Evolutionary conservation across 2,113 vertebrate genomes (phyloP), one percentile per base, ranked within the genome.

Genomic region (Leptodactylus fuscus): DNA sequence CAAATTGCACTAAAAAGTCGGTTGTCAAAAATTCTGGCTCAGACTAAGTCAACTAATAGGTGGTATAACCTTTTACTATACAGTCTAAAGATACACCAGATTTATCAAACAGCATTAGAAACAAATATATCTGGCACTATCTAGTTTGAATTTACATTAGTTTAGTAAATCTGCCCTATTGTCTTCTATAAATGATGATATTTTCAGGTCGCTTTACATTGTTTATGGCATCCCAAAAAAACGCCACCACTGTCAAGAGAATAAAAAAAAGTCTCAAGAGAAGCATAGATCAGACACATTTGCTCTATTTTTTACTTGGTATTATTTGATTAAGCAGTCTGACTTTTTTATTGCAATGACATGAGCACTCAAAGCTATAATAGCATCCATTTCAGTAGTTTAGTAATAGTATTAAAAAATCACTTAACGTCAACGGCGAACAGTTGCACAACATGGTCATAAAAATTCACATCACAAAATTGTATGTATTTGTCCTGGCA

Each of bases 261-360:
- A 41, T 22, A 16, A 80, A 69, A 29, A 24, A n/a, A 12, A 13
- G 11, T n/a, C 51, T 36, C 49, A 53, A 44, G 1, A 32, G n/a
- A 67, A 41, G 24, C 79, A 81, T 46, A 48, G 44, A 67, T 65
- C 4, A 34, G 27, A 11, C 58, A 10, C 8, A 2, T 10, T n/a
- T 22, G 38, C 16, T 44, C 8, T 67, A 36, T 32, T 34, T 81
- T 46, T 71, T 24, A 24, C 51, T 60, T 74, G 76, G 69, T 93
- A 94, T 94, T 93, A 95, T 95, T 94, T 95, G 93, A 95, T 96
- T 95, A 94, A 95, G 93, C 93, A 93, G 91, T 95, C 94, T 93
- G 92, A 95, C 94, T 96, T 95, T 96, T 96, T 96, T 96, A 96
- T 94, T 94, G 94, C 93, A 91, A 90, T 94, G 94, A 95, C 95